phyloP scores from a whole-genome alignment of 2,113 vertebrate genomes.

The Tichodroma muraria region DNA sequence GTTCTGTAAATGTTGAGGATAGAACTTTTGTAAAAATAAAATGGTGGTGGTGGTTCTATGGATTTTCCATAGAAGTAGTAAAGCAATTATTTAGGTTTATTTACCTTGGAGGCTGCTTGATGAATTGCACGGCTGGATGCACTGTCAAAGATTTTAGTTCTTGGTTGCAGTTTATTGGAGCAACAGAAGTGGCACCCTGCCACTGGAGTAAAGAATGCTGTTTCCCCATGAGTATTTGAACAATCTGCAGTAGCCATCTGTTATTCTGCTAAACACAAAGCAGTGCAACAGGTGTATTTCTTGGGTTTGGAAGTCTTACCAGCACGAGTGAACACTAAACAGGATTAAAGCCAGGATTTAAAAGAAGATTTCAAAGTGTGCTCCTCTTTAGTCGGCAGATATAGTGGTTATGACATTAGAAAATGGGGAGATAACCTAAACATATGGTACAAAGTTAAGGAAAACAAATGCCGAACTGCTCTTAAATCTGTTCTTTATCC shows the following conservation, averaged over 20 bases:
- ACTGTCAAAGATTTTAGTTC: neutral
- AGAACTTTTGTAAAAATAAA: neutral
- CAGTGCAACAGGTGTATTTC: neutral
- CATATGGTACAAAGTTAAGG: neutral
- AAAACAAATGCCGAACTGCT: slow-evolving; percentile 14
- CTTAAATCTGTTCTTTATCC: slow-evolving; percentile 22
- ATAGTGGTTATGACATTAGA: neutral
- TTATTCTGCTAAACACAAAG: neutral
- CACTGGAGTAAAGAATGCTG: slow-evolving; percentile 13
- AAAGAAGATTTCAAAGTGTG: neutral
- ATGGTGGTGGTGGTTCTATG: neutral
- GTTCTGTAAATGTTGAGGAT: neutral
- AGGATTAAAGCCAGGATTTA: neutral
- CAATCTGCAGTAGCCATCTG: slow-evolving; percentile 22
- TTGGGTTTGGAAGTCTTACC: neutral
- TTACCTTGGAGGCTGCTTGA: neutral
- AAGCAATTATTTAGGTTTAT: neutral
- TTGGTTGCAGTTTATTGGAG: slow-evolving; percentile 11
- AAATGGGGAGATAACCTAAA: neutral
- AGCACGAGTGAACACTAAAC: neutral
- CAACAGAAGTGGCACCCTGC: slow-evolving; percentile 4
- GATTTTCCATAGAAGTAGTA: neutral
- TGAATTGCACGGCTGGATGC: neutral
- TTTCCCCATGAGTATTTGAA: slow-evolving; percentile 21
- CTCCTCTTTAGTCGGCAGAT: neutral